Conservation (phyloP, 2,888 invertebrate species). For the Caprella mutica region DNA sequence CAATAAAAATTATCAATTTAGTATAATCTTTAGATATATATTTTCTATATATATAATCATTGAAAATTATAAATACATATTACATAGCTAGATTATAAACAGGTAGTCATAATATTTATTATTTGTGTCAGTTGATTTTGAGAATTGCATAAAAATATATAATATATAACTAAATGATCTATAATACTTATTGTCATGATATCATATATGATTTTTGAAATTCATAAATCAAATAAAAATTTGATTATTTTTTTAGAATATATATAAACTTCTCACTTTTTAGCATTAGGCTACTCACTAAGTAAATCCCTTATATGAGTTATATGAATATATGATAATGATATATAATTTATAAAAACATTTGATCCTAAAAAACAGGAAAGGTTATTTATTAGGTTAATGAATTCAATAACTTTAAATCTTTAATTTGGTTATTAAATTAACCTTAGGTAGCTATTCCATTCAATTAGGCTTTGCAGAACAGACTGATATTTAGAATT, state of each 20-base stretch:
- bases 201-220: not conserved
- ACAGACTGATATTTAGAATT: no score
- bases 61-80: constrained; percentile 15
- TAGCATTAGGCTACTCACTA: not conserved
- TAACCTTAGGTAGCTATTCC: no score
- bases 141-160: constrained; percentile 17
- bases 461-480: no score
- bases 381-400: not conserved
- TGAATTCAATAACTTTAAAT: not conserved
- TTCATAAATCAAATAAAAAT: not conserved
- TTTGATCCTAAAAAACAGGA: not conserved
- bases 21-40: constrained; percentile 14
- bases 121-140: constrained; percentile 15
- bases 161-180: constrained; percentile 2
- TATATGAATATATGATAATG: not conserved
- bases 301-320: not conserved
- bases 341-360: not conserved
- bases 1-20: constrained; percentile 5
- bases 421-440: not conserved
- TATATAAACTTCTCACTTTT: not conserved
- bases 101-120: constrained; percentile 14
- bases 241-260: not conserved
- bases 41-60: constrained; percentile 11
- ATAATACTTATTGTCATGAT: not conserved
- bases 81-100: not conserved